Evolutionary conservation across 2,888 invertebrate species (phyloP).

Genomic region (Cephus sareptanus): DNA sequence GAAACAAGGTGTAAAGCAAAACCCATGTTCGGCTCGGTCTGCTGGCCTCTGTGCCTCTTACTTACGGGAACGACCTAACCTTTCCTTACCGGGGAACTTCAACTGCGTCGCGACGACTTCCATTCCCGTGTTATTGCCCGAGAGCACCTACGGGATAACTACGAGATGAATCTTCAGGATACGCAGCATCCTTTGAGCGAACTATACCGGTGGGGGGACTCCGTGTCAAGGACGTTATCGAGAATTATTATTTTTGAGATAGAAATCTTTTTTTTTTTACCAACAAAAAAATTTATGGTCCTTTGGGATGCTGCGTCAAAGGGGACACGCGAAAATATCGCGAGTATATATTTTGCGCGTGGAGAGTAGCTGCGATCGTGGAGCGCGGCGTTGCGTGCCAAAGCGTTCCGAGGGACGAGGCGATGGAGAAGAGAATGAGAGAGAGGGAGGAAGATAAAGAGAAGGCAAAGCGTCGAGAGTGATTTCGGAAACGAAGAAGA

Average conservation of each 20-base stretch:
- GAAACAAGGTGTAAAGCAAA: conserved; percentile 32
- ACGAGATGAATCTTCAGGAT: background rate
- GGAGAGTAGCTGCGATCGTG: background rate
- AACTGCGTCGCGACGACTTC: background rate
- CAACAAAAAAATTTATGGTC: background rate
- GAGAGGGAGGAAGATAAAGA: conserved; percentile 20
- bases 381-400: conserved; percentile 49
- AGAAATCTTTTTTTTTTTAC: background rate
- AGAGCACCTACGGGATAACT: background rate
- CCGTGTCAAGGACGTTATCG: background rate
- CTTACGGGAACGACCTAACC: background rate
- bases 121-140: background rate
- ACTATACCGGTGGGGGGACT: background rate
- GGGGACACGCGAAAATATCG: background rate
- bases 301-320: background rate
- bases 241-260: background rate
- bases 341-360: background rate
- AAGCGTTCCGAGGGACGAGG: conserved; percentile 52
- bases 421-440: conserved; percentile 29
- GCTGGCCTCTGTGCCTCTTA: background rate
- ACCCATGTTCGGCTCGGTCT: conserved; percentile 26
- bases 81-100: background rate
- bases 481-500: conserved; percentile 6
- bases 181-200: background rate
- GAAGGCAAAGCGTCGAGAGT: conserved; percentile 4